phyloP scores from a whole-genome alignment of 1,140 invertebrate genomes.

The Pachypsylla venusta region DNA sequence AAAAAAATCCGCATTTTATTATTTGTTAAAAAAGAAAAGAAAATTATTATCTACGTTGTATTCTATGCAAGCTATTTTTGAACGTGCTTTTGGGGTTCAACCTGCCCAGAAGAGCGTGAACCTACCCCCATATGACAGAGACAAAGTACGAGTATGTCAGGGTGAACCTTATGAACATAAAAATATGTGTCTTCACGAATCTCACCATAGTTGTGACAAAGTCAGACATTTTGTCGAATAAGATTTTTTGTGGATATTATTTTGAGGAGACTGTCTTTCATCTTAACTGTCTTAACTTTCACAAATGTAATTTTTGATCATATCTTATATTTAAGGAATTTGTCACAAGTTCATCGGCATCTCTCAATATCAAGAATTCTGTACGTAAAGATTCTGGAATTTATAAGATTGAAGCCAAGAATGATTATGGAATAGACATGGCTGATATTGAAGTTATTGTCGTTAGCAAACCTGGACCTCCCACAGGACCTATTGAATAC shows the following conservation, averaged over 20 bases:
- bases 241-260: not conserved
- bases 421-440: conserved; percentile 77
- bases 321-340: conserved; percentile 41
- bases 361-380: conserved; percentile 74
- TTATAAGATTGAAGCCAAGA: conserved; percentile 78
- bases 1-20: too few species aligned
- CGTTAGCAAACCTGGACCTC: conserved; percentile 76
- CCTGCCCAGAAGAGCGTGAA: too few species aligned
- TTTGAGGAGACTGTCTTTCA: not conserved
- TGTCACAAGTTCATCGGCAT: conserved; percentile 70
- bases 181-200: too few species aligned
- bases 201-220: too few species aligned
- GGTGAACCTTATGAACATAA: too few species aligned
- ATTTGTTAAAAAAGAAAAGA: too few species aligned
- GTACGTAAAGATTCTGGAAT: conserved; percentile 79
- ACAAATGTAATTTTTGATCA: conserved; percentile 6
- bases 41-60: too few species aligned
- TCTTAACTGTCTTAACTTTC: not conserved
- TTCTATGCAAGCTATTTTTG: too few species aligned
- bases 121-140: too few species aligned
- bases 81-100: too few species aligned
- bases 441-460: conserved; percentile 87
- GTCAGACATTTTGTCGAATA: too few species aligned
- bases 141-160: too few species aligned
- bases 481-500: conserved; percentile 75